Base-by-base conservation (phyloP, 2,797 vertebrate species). In the Tiaroga cobitis region DNA sequence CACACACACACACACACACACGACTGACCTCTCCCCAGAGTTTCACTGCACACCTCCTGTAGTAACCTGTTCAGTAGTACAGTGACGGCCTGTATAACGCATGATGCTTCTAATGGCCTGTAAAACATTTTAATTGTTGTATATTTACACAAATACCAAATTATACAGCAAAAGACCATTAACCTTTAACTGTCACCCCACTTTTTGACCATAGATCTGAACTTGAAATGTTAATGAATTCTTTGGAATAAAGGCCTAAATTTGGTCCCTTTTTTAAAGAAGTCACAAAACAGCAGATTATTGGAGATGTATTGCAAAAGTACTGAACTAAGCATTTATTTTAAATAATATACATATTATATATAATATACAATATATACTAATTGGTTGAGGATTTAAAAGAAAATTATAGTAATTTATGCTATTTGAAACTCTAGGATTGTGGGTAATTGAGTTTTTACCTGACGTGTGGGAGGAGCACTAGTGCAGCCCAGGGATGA, bases 391-490 rank as follows among this genome's bases (percentile, higher is more conserved):
- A 41, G 37, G 1, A 41, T 15, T 39, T 39, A 41, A 41, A 72
- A 29, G 21, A 39, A 19, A 8, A 16, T 26, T 37, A 67, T 8
- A 67, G 5, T 5, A 68, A 37, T 72, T 26, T n/a, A 41, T 70
- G 24, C 24, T 8, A 72, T 72, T 46, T 65, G 32, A 68, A 18
- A 43, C 6, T 1, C 21, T 3, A 54, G 43, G 8, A 56, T 18
- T 70, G 37, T 59, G 67, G 49, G 26, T 63, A 43, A 39, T n/a
- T 3, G 24, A 16, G 5, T 39, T 8, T 82, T 75, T 94, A 98
- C 98, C 98, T 97, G 91, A 99, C 89, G 89, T 99, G 98, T 51
- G 98, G 97, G 69, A 99, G 95, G 26, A 99, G 94, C 16, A 99
- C 92, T 70, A 99, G 94, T 18, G 97, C 96, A 2, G 96, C 93